Evolutionary conservation across 2,888 invertebrate species (phyloP).

Genomic region (Serrognathus titanus): DNA sequence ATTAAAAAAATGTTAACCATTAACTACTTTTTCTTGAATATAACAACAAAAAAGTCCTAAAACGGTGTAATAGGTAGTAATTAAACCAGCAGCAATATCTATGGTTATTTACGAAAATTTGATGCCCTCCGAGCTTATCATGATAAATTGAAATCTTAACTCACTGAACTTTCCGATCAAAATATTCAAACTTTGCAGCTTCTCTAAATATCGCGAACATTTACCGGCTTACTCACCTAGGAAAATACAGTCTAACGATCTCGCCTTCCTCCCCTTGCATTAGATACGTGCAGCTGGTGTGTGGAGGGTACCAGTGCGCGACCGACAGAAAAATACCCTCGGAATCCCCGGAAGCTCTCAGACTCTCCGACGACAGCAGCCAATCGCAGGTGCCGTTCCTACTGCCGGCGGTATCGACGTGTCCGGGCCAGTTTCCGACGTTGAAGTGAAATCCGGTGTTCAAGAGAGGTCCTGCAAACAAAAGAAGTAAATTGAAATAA

Average conservation of each 20-base stretch:
- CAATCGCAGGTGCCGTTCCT: slow-evolving; percentile 86
- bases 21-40: no score
- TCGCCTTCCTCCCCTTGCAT: slow-evolving; percentile 84
- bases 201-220: no score
- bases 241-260: slow-evolving; percentile 85
- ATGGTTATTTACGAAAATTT: no score
- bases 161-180: no score
- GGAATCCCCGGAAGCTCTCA: slow-evolving; percentile 73
- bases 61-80: no score
- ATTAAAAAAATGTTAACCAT: no score
- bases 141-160: no score
- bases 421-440: slow-evolving; percentile 91
- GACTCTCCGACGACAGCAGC: slow-evolving; percentile 78
- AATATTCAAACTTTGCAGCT: no score
- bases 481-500: slow-evolving; percentile 1
- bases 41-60: no score
- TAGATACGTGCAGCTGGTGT: slow-evolving; percentile 87
- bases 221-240: slow-evolving; percentile 58
- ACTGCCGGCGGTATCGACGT: slow-evolving; percentile 84
- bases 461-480: slow-evolving; percentile 69
- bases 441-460: slow-evolving; percentile 95
- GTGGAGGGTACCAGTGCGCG: slow-evolving; percentile 92
- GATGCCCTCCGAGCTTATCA: no score
- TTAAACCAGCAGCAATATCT: no score
- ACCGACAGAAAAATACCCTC: slow-evolving; percentile 89